A percentile compares a stretch with the other conserved stretches of the same genome.
Evolutionary conservation across 2,797 vertebrate species (phyloP).

Genomic region (Miichthys miiuy): DNA sequence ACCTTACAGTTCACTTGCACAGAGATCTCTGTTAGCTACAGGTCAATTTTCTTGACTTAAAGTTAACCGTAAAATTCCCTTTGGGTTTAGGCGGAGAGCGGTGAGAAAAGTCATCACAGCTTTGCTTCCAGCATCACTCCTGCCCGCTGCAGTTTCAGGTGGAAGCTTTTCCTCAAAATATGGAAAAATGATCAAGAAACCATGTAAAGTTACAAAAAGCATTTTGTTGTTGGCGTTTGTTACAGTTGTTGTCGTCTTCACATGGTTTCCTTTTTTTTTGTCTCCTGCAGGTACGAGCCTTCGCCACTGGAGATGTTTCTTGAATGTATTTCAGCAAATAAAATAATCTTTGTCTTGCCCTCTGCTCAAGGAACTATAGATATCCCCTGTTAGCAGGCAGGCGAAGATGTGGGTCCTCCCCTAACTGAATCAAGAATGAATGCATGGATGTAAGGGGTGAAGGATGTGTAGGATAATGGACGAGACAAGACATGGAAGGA

Average conservation of each 20-base stretch:
- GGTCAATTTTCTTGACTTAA: constrained; percentile 62
- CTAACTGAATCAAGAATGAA: constrained; percentile 48
- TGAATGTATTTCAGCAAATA: constrained; percentile 68
- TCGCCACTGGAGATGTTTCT: constrained; percentile 64
- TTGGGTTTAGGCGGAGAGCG: constrained; percentile 66
- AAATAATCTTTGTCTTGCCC: constrained; percentile 76
- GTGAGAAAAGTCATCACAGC: constrained; percentile 73
- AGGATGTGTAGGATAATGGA: neutral
- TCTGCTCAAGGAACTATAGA: constrained; percentile 69
- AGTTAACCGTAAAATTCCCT: constrained; percentile 69
- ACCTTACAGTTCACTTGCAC: constrained; percentile 49
- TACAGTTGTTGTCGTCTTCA: constrained; percentile 55
- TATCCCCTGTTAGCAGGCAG: constrained; percentile 73
- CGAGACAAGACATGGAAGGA: neutral
- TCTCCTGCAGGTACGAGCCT: constrained; percentile 54
- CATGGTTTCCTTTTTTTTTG: constrained; percentile 57
- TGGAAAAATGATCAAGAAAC: constrained; percentile 72
- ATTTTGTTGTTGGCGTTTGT: constrained; percentile 59
- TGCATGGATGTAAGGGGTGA: constrained; percentile 20
- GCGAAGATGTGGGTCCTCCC: constrained; percentile 63
- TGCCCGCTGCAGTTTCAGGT: constrained; percentile 61
- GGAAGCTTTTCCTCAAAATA: constrained; percentile 65
- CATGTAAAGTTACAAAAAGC: constrained; percentile 70
- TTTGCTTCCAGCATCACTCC: constrained; percentile 62
- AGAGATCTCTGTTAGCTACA: constrained; percentile 69